Conservation (phyloP, 1,140 invertebrate genomes). For the Aethina tumida region DNA sequence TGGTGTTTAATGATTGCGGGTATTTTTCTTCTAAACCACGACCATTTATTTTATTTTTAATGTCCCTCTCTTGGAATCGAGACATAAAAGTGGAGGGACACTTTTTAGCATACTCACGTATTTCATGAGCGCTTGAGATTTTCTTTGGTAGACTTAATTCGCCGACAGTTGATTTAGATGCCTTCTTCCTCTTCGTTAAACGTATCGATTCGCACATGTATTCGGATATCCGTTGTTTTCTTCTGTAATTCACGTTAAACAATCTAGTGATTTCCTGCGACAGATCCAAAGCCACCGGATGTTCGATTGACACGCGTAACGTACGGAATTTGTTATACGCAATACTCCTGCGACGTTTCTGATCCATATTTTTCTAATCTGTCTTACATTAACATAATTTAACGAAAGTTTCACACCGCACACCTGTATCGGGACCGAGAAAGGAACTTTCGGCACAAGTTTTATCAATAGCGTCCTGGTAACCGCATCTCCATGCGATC, state of each 20-base stretch:
- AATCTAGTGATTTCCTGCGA: constrained; percentile 13
- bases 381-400: too few relatives aligned
- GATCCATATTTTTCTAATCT: too few relatives aligned
- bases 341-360: too few relatives aligned
- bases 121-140: constrained; percentile 9
- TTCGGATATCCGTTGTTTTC: constrained; percentile 13
- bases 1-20: constrained; percentile 13
- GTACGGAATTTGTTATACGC: too few relatives aligned
- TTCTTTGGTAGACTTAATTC: not conserved
- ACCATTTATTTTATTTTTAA: constrained; percentile 17
- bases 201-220: constrained; percentile 16
- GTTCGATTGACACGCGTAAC: too few relatives aligned
- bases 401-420: too few relatives aligned
- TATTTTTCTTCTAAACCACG: constrained; percentile 14
- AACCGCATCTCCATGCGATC: too few relatives aligned
- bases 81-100: constrained; percentile 22
- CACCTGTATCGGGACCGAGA: too few relatives aligned
- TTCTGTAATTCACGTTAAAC: constrained; percentile 6
- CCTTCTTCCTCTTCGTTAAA: constrained; percentile 10
- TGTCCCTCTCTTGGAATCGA: constrained; percentile 17
- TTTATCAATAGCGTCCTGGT: too few relatives aligned
- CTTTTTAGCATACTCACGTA: constrained; percentile 13
- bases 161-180: not conserved
- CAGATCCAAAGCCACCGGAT: too few relatives aligned
- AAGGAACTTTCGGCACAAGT: too few relatives aligned